Conservation (phyloP, 2,113 vertebrate species). For the Nyctibius bracteatus region DNA sequence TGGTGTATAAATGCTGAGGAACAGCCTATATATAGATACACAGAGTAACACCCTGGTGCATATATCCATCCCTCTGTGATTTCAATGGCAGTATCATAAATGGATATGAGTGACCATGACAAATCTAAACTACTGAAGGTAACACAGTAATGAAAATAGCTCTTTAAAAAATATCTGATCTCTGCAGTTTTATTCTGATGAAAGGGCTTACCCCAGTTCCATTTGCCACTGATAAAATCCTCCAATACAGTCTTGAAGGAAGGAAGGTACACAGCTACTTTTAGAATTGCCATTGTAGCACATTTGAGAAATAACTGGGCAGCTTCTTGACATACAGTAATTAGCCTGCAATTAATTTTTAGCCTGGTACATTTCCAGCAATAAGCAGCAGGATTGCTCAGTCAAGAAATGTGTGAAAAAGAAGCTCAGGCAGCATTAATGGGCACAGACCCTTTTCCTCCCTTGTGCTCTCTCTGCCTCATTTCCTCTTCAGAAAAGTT, state of each 20-base stretch:
- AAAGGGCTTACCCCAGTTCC: not conserved
- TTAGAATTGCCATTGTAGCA: not conserved
- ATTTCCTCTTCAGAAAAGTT: constrained; percentile 25
- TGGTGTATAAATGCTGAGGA: not conserved
- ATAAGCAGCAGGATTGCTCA: not conserved
- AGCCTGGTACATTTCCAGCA: not conserved
- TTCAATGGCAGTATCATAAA: not conserved
- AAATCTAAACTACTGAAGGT: not conserved
- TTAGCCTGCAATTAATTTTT: constrained; percentile 10
- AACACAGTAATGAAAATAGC: not conserved
- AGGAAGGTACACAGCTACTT: not conserved
- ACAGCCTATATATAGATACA: not conserved
- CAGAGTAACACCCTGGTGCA: not conserved
- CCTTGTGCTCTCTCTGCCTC: not conserved
- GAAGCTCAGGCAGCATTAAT: not conserved
- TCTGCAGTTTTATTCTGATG: not conserved
- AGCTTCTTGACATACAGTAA: not conserved
- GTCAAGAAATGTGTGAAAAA: constrained; percentile 11
- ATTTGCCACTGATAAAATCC: not conserved
- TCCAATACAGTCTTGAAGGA: not conserved
- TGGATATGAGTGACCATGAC: not conserved
- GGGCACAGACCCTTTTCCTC: not conserved
- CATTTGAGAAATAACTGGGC: not conserved
- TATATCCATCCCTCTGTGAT: not conserved
- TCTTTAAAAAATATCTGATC: not conserved